A percentile compares a stretch with the other conserved stretches of the same genome.
phyloP scores from a whole-genome alignment of 1,140 invertebrate species.

The Drosophila serrata region DNA sequence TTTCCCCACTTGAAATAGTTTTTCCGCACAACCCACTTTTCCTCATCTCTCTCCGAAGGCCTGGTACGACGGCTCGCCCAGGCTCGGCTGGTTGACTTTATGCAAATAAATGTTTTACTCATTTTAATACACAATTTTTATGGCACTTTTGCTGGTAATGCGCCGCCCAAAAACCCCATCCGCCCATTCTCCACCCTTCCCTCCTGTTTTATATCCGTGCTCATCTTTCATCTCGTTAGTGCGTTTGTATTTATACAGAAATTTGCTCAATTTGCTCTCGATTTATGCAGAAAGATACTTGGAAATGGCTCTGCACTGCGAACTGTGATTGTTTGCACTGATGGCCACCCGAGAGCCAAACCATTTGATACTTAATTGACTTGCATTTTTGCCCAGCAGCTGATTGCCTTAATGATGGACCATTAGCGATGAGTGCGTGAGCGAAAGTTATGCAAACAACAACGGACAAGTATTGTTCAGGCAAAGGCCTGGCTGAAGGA shows the following conservation, averaged over 20 bases:
- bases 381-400: conserved; percentile 63
- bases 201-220: conserved; percentile 10
- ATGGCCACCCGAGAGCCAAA: conserved; percentile 49
- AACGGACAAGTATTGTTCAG: conserved; percentile 21
- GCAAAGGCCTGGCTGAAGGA: conserved; percentile 5
- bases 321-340: conserved; percentile 75
- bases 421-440: conserved; percentile 61
- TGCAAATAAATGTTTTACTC: conserved; percentile 84
- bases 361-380: conserved; percentile 83
- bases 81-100: conserved; percentile 61
- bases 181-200: neutral
- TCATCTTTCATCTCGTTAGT: conserved; percentile 79
- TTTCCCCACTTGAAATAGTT: conserved; percentile 79
- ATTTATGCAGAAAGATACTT: conserved; percentile 79
- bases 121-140: conserved; percentile 84
- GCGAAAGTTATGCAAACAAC: conserved; percentile 21
- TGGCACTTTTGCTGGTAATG: conserved; percentile 78
- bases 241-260: conserved; percentile 77
- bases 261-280: conserved; percentile 82
- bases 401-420: conserved; percentile 61
- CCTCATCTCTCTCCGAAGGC: conserved; percentile 4
- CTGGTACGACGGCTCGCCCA: neutral
- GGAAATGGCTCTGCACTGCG: conserved; percentile 57
- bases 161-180: conserved; percentile 42
- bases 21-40: conserved; percentile 58